Percentiles rank a stretch among this genome's conserved stretches.
These are phyloP conservation scores for Eulemur macaco DNA, from an alignment of 2,113 vertebrate genomes.

Conservation along the genomic window DNA sequence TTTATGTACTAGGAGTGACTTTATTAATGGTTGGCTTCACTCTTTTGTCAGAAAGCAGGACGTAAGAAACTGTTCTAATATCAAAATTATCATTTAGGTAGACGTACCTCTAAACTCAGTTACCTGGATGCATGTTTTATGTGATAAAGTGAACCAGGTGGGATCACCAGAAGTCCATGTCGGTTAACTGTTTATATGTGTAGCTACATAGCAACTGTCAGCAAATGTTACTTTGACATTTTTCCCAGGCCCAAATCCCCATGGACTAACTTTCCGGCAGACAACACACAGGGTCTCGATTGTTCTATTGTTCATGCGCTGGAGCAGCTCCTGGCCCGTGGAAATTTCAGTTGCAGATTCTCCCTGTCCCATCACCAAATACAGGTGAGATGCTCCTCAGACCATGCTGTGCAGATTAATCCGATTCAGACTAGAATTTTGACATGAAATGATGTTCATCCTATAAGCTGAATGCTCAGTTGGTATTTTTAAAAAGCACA, in stretches of 20 bases:
- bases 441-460: neutral
- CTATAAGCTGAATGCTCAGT: neutral
- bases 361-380: neutral
- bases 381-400: neutral
- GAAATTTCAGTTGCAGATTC: neutral
- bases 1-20: neutral
- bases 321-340: neutral
- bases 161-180: neutral
- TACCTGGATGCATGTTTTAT: neutral
- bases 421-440: neutral
- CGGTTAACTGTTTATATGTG: neutral
- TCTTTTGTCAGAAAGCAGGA: neutral
- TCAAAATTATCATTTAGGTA: neutral
- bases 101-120: neutral
- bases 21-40: neutral
- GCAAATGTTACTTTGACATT: neutral
- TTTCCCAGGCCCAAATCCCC: neutral
- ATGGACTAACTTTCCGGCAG: neutral
- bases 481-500: neutral
- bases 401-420: neutral
- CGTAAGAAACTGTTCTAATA: neutral
- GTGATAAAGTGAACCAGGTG: neutral
- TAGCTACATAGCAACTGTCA: neutral
- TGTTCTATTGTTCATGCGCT: neutral
- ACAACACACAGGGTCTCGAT: neutral